Conservation (phyloP, 1,140 invertebrate species). For the Venturia canescens region DNA sequence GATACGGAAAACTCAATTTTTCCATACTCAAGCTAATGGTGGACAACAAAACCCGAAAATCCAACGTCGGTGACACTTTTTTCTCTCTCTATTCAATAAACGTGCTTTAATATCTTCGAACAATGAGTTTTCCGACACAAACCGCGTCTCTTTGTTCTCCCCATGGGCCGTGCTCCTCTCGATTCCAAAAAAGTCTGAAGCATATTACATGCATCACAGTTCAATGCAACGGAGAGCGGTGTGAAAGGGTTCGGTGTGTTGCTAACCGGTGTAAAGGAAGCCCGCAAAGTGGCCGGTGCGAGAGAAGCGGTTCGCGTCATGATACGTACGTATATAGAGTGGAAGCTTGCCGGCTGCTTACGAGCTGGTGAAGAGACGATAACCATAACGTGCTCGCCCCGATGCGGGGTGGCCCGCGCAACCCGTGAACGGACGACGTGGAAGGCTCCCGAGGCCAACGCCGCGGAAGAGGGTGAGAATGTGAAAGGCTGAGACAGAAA, state of each 20-base stretch:
- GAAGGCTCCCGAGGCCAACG: slow-evolving; percentile 34
- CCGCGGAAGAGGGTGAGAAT: background rate
- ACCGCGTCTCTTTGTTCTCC: too few species aligned
- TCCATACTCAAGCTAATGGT: too few species aligned
- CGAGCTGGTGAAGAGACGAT: slow-evolving; percentile 75
- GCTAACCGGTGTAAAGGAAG: slow-evolving; percentile 51
- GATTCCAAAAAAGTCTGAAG: too few species aligned
- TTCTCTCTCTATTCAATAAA: too few species aligned
- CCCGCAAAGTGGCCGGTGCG: slow-evolving; percentile 64
- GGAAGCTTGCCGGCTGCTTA: slow-evolving; percentile 69
- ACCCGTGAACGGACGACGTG: slow-evolving; percentile 26
- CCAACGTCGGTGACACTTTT: too few species aligned
- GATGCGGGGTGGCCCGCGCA: slow-evolving; percentile 12
- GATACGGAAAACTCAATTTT: too few species aligned
- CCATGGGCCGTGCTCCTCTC: too few species aligned
- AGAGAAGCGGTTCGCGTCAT: slow-evolving; percentile 48
- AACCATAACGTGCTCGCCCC: slow-evolving; percentile 66
- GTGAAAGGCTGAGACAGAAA: slow-evolving; percentile 18
- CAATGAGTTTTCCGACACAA: too few species aligned
- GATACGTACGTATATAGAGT: background rate
- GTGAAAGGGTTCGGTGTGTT: slow-evolving; percentile 47
- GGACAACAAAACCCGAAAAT: too few species aligned
- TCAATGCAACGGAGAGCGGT: background rate
- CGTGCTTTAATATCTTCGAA: too few species aligned
- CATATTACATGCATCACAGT: background rate